Evolutionary conservation across 2,797 vertebrate species (phyloP).

Genomic region (Triplophysa yarkandensis): DNA sequence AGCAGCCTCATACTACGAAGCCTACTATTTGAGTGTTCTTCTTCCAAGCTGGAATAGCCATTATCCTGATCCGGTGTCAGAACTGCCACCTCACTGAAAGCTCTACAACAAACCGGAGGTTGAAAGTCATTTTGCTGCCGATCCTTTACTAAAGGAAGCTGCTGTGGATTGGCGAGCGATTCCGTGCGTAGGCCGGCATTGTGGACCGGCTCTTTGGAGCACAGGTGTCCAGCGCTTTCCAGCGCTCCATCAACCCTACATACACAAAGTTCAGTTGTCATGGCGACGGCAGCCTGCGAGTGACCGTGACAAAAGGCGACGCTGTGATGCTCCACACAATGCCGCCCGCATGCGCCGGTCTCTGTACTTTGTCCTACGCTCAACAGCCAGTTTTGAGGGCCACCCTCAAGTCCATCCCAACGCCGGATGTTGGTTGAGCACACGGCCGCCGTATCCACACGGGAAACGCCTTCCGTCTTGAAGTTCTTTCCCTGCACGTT

Average conservation of each 20-base stretch:
- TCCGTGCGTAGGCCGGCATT: slow-evolving; percentile 57
- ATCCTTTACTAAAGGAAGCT: slow-evolving; percentile 41
- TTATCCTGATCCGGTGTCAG: slow-evolving; percentile 82
- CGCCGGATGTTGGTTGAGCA: slow-evolving; percentile 30
- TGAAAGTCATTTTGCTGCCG: slow-evolving; percentile 19
- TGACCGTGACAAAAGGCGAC: slow-evolving; percentile 57
- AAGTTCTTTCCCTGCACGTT: not conserved
- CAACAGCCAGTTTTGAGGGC: slow-evolving; percentile 32
- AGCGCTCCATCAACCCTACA: slow-evolving; percentile 34
- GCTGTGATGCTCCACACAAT: slow-evolving; percentile 47
- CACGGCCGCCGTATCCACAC: not conserved
- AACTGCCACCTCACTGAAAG: slow-evolving; percentile 55
- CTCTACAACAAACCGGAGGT: slow-evolving; percentile 39
- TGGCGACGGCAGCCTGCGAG: slow-evolving; percentile 41
- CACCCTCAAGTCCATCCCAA: slow-evolving; percentile 63
- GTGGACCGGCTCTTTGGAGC: slow-evolving; percentile 62
- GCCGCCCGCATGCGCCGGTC: slow-evolving; percentile 25
- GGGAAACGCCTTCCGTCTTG: not conserved
- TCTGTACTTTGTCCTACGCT: slow-evolving; percentile 46
- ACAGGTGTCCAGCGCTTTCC: slow-evolving; percentile 67
- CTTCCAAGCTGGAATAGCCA: slow-evolving; percentile 91
- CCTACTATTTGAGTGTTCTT: slow-evolving; percentile 73
- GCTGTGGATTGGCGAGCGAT: slow-evolving; percentile 55
- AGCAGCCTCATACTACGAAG: slow-evolving; percentile 43
- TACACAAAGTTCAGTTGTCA: slow-evolving; percentile 56